Evolutionary conservation across 2,888 invertebrate genomes (phyloP), one percentile per base, ranked within the genome.

Genomic region (Epiblema foenella): DNA sequence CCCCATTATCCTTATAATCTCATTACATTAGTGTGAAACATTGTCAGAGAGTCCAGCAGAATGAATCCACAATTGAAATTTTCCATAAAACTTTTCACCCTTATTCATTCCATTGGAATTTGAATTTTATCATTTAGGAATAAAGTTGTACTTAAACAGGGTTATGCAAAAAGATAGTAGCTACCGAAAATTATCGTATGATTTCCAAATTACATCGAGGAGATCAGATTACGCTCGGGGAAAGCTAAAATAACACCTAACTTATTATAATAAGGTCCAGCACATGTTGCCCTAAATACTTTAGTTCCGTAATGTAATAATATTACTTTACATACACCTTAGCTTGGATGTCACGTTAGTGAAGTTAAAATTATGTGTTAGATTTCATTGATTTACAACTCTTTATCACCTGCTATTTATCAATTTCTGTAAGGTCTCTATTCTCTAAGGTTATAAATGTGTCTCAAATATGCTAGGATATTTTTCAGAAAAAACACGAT

Each of bases 61-160:
- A 67, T 63, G 71, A 54, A 67, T 70, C 57, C 58, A 42, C 54
- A 69, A 69, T 54, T 70, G 17, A 54, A 59, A 70, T 68, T 68
- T 63, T 67, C 8, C 0, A 17, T 10, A 42, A 42, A 15, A 2
- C 42, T 20, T 59, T 42, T 15, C 15, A 42, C 12, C 12, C n/a
- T 9, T 42, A 20, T 17, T 20, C 8, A 9, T 24, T 20, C 9
- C 15, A 24, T 24, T 59, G 9, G 7, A 59, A 24, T 42, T 2
- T n/a, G 20, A 24, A 42, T 42, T 42, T 42, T 59, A 37, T 42
- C 9, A 12, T 8, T 20, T 0, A 24, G 59, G 15, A 4, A 7
- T 59, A 59, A 18, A 24, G n/a, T 42, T 20, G 10, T 9, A 11
- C 24, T 24, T 59, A 18, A 15, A 15, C 9, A 2, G 15, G n/a